Evolutionary conservation across 2,797 vertebrate genomes (phyloP).

Genomic region (Bradypodion ventrale): DNA sequence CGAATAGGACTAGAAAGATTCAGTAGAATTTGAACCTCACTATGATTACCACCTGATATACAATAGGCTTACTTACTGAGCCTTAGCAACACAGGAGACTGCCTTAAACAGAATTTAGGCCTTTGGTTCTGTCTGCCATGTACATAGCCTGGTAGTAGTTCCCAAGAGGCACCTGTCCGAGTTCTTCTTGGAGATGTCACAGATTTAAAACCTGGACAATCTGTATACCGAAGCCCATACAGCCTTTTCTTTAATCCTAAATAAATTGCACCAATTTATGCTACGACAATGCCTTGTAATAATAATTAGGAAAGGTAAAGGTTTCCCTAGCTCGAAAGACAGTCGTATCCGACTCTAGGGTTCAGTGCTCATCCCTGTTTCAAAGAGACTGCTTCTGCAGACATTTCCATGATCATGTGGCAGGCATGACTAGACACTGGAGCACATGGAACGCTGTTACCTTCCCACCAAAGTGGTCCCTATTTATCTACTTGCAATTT

Average conservation of each 20-base stretch:
- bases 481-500: too few relatives aligned
- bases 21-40: neutral
- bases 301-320: too few relatives aligned
- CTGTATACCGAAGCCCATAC: neutral
- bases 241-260: neutral
- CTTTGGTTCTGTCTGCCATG: too few relatives aligned
- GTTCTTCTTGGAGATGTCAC: neutral
- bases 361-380: too few relatives aligned
- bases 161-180: neutral
- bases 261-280: neutral
- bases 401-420: too few relatives aligned
- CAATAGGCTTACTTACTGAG: too few relatives aligned
- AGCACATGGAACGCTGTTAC: too few relatives aligned
- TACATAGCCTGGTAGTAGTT: neutral
- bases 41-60: neutral
- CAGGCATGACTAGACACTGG: too few relatives aligned
- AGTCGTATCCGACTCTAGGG: too few relatives aligned
- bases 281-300: neutral
- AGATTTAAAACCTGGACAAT: neutral
- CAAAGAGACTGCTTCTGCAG: too few relatives aligned
- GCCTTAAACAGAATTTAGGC: neutral
- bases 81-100: neutral
- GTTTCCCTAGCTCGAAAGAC: too few relatives aligned
- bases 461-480: too few relatives aligned
- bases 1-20: neutral